phyloP scores from a whole-genome alignment of 2,113 vertebrate genomes.

The Carassius gibelio region DNA sequence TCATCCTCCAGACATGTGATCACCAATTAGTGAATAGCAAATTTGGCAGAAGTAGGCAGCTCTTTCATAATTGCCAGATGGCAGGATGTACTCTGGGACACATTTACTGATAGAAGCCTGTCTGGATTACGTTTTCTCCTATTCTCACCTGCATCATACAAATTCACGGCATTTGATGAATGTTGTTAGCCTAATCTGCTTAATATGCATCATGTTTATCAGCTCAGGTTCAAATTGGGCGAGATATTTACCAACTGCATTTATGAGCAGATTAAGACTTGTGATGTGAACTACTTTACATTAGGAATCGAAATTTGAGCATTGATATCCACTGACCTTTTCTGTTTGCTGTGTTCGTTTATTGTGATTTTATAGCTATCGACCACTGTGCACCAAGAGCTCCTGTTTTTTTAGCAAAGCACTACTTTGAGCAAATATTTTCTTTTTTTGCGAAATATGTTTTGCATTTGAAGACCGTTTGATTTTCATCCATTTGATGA shows the following conservation, averaged over 20 bases:
- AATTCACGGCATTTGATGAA: neutral
- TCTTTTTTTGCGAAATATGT: neutral
- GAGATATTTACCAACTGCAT: neutral
- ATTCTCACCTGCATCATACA: neutral
- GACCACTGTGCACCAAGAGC: neutral
- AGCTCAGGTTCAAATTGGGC: neutral
- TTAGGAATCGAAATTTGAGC: neutral
- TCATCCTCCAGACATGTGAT: neutral
- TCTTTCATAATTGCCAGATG: slow-evolving; percentile 3
- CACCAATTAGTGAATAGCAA: neutral
- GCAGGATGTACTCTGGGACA: neutral
- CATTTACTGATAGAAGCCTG: neutral
- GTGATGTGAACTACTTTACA: neutral
- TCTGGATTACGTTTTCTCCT: neutral
- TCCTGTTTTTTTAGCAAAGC: too few relatives aligned
- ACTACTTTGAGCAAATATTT: neutral
- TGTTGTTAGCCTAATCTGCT: slow-evolving; percentile 9
- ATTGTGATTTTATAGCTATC: neutral
- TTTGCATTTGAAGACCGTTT: neutral
- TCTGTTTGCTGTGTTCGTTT: neutral
- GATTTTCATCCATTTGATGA: neutral
- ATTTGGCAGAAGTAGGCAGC: neutral
- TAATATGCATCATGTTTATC: neutral
- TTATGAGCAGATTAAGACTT: neutral
- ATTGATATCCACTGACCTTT: neutral